phyloP scores from a whole-genome alignment of 2,797 vertebrate genomes.

The Acestrorhynchus altus region DNA sequence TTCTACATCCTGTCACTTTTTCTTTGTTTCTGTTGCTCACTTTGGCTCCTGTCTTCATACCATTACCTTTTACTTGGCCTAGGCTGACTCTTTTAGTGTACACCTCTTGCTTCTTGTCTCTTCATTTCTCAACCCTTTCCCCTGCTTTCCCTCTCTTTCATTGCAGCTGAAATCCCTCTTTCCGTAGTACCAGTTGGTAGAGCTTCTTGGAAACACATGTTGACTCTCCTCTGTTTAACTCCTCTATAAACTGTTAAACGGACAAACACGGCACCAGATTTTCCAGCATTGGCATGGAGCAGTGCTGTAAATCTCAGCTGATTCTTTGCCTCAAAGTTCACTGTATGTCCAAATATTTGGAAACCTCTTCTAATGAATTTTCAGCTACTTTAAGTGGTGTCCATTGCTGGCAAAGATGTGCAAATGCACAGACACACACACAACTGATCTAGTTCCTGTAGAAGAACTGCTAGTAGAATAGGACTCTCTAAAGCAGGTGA shows the following conservation, averaged over 20 bases:
- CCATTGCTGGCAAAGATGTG: no score
- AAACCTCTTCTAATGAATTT: no score
- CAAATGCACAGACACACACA: no score
- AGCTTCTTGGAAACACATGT: neutral
- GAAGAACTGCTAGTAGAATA: no score
- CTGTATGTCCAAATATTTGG: no score
- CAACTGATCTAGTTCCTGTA: no score
- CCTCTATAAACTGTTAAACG: neutral
- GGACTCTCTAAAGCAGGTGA: no score
- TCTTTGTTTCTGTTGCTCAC: neutral
- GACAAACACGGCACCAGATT: neutral
- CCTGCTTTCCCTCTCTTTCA: neutral
- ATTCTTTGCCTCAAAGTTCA: no score
- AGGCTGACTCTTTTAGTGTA: neutral
- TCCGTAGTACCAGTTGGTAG: slow-evolving; percentile 48
- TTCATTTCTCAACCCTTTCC: neutral
- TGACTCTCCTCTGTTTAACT: neutral
- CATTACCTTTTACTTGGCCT: neutral
- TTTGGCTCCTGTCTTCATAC: neutral
- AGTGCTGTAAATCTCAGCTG: neutral
- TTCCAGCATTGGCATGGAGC: neutral
- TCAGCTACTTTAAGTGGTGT: no score
- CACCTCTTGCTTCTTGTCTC: slow-evolving; percentile 22
- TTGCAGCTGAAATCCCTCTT: neutral
- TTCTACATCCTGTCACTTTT: neutral